Conservation (phyloP, 2,797 vertebrate genomes). For the Galagoides demidoff region DNA sequence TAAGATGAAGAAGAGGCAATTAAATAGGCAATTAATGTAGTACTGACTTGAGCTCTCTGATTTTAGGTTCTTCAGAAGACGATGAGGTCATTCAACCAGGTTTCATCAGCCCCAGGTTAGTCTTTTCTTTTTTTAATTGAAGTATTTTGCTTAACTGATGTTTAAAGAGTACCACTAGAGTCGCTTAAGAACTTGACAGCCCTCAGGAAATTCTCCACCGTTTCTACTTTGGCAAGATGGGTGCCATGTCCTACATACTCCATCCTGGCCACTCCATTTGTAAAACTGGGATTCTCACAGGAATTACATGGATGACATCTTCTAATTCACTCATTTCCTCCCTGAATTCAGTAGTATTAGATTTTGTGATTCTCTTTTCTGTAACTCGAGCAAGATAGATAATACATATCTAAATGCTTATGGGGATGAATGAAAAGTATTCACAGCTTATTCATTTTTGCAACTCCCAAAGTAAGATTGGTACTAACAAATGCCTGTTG, state of each 20-base stretch:
- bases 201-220: slow-evolving; percentile 24
- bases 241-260: background rate
- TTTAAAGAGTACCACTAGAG: background rate
- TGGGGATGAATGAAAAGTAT: slow-evolving; percentile 28
- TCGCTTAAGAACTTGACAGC: slow-evolving; percentile 4
- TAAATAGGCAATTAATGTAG: slow-evolving; percentile 82
- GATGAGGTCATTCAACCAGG: slow-evolving; percentile 90
- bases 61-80: slow-evolving; percentile 91
- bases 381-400: background rate
- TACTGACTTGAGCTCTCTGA: slow-evolving; percentile 89
- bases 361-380: slow-evolving; percentile 52
- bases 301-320: background rate
- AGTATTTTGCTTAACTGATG: slow-evolving; percentile 70
- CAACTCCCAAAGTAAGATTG: background rate
- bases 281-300: background rate
- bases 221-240: slow-evolving; percentile 23
- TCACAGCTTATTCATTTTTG: slow-evolving; percentile 35
- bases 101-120: slow-evolving; percentile 91
- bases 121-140: slow-evolving; percentile 65
- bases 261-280: background rate
- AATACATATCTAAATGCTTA: slow-evolving; percentile 17
- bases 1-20: slow-evolving; percentile 86
- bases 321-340: background rate
- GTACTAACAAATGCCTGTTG: background rate
- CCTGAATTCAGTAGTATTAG: background rate